Conservation (phyloP, 1,140 invertebrate species). For the Thalassaphorura encarpata region DNA sequence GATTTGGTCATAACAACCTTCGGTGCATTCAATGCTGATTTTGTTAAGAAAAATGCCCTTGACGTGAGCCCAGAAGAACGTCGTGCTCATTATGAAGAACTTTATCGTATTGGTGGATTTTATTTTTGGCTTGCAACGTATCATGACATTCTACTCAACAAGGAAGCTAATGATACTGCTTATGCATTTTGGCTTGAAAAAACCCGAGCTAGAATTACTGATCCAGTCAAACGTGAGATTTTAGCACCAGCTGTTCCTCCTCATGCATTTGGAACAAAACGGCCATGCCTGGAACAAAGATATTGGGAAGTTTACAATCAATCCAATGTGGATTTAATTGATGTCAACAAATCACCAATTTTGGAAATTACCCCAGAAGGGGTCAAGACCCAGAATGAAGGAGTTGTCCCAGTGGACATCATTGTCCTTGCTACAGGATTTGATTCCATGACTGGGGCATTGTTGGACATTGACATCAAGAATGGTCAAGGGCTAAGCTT, state of each 20-base stretch:
- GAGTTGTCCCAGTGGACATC: not conserved
- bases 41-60: not conserved
- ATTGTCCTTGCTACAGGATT: slow-evolving; percentile 8
- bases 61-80: not conserved
- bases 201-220: not conserved
- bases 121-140: not conserved
- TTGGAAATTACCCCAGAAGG: slow-evolving; percentile 3
- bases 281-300: slow-evolving; percentile 1
- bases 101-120: not conserved
- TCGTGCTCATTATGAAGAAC: not conserved
- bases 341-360: slow-evolving; percentile 10
- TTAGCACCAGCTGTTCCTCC: not conserved
- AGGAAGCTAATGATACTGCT: not conserved
- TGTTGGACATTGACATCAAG: not conserved
- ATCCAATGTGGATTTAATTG: slow-evolving; percentile 13
- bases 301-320: slow-evolving; percentile 15
- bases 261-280: slow-evolving; percentile 9
- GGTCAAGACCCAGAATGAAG: not conserved
- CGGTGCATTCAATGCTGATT: not conserved
- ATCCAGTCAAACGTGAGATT: not conserved
- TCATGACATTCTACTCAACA: not conserved
- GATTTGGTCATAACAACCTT: not conserved
- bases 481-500: not conserved
- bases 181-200: slow-evolving; percentile 2
- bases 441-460: slow-evolving; percentile 1